These are phyloP conservation scores for Pelobates fuscus DNA, from an alignment of 2,113 vertebrate species.

Conservation along the genomic window DNA sequence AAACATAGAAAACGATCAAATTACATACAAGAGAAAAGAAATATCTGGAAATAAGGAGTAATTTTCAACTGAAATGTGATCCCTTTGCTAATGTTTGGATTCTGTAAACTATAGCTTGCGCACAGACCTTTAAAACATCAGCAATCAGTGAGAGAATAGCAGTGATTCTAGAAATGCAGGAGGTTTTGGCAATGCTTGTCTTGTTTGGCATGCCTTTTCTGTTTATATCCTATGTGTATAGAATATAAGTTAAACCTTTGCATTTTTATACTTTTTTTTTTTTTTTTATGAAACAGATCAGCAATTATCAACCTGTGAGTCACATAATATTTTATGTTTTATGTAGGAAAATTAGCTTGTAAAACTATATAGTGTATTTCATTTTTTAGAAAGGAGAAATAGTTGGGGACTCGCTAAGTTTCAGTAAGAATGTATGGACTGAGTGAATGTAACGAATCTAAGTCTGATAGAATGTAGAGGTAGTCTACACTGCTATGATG, in stretches of 20 bases:
- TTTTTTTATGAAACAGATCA: slow-evolving; percentile 45
- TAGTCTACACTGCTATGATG: too few species aligned
- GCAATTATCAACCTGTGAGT: slow-evolving; percentile 13
- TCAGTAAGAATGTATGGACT: too few species aligned
- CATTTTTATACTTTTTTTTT: slow-evolving; percentile 24
- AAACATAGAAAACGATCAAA: neutral
- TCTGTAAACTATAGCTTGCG: slow-evolving; percentile 42
- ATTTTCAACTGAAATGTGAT: neutral
- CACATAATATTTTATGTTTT: too few species aligned
- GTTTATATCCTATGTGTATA: slow-evolving; percentile 74
- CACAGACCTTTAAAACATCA: slow-evolving; percentile 70
- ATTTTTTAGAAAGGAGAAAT: too few species aligned
- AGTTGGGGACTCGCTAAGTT: too few species aligned
- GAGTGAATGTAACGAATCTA: too few species aligned
- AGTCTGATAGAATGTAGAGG: too few species aligned
- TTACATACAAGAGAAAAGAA: neutral
- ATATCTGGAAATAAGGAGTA: neutral
- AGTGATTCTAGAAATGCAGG: slow-evolving; percentile 74
- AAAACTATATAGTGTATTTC: too few species aligned
- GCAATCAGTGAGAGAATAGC: slow-evolving; percentile 69
- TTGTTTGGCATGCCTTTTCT: slow-evolving; percentile 56
- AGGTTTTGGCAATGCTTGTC: slow-evolving; percentile 46
- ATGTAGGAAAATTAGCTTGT: too few species aligned
- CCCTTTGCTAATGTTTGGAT: neutral
- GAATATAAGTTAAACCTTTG: slow-evolving; percentile 72